These are phyloP conservation scores for Monodelphis domestica DNA, from an alignment of 2,797 vertebrate species.

Conservation along the genomic window DNA sequence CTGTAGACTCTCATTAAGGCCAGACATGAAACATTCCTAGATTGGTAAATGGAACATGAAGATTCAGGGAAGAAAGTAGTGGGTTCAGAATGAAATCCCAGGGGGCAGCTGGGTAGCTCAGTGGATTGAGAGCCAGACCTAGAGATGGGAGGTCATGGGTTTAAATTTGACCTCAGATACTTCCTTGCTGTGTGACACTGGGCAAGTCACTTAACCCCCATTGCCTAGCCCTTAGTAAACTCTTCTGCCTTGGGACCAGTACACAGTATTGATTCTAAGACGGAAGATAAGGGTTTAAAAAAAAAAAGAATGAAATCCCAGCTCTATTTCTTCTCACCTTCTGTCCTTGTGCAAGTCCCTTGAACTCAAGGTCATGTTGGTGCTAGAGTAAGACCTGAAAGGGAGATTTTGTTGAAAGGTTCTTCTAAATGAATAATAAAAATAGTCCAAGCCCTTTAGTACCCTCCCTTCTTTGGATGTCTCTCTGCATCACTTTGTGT, in stretches of 20 bases:
- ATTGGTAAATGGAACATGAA: too few species aligned
- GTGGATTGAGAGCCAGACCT: too few species aligned
- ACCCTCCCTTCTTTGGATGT: background rate
- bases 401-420: background rate
- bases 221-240: too few species aligned
- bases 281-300: too few species aligned
- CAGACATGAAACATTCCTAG: background rate
- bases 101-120: too few species aligned
- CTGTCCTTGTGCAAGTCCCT: background rate
- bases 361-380: background rate
- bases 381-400: background rate
- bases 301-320: background rate
- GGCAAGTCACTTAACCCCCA: too few species aligned
- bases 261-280: too few species aligned
- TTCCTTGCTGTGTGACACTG: too few species aligned
- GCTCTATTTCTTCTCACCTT: background rate
- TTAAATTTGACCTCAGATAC: too few species aligned
- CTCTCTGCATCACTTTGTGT: background rate
- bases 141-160: too few species aligned
- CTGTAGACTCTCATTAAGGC: background rate
- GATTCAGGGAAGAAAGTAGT: background rate
- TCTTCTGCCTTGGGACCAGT: too few species aligned
- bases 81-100: background rate
- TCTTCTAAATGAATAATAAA: background rate
- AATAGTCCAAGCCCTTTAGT: background rate